phyloP scores from a whole-genome alignment of 2,797 vertebrate species.

The Esox masquinongy region DNA sequence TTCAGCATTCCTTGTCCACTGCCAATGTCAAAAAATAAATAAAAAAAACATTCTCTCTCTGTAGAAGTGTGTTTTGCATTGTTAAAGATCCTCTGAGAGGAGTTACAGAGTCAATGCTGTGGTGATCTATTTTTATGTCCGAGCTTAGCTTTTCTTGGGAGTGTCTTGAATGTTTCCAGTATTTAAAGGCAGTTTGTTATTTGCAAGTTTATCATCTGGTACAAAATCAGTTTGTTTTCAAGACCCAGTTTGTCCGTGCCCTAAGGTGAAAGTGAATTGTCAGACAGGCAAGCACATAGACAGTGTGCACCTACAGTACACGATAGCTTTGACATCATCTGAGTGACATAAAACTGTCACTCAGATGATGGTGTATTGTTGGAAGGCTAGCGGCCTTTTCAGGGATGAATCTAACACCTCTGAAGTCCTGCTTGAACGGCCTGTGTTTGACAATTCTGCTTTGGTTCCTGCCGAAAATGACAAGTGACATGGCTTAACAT shows the following conservation, averaged over 20 bases:
- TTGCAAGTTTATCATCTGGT: not conserved
- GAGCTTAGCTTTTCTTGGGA: not conserved
- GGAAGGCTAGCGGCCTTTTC: not conserved
- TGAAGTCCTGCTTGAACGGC: not conserved
- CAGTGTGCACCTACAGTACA: not conserved
- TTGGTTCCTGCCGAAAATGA: not conserved
- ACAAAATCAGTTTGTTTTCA: no score
- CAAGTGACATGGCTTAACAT: not conserved
- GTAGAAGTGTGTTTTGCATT: not conserved
- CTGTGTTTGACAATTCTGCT: not conserved
- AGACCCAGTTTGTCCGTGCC: not conserved
- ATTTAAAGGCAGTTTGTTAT: not conserved
- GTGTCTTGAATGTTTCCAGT: not conserved
- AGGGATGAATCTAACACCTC: not conserved
- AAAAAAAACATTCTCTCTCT: not conserved
- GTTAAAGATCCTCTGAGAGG: not conserved
- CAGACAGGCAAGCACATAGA: not conserved
- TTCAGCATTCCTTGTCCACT: not conserved
- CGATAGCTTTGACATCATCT: not conserved
- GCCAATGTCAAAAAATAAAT: not conserved
- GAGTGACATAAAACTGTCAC: not conserved
- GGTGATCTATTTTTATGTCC: not conserved
- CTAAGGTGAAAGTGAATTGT: not conserved
- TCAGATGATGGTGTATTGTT: not conserved
- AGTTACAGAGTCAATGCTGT: not conserved